Percentiles rank a stretch among this genome's conserved stretches.
These are phyloP conservation scores for Ctenochaetus hawaiiensis DNA, from an alignment of 2,797 vertebrate species.

Conservation along the genomic window DNA sequence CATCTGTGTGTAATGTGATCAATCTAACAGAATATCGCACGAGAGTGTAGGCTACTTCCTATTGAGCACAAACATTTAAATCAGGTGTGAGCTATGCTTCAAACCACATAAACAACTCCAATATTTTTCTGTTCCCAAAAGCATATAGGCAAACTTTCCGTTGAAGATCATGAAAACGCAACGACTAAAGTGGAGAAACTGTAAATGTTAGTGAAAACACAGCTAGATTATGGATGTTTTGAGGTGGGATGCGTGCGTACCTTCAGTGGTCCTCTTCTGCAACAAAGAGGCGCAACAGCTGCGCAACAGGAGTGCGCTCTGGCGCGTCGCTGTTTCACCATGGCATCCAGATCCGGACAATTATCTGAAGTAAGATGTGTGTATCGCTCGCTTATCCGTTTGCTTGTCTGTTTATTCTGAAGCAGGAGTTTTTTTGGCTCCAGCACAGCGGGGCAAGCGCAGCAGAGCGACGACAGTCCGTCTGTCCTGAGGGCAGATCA, in stretches of 20 bases:
- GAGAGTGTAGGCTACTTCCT: background rate
- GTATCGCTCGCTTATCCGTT: background rate
- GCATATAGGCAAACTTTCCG: background rate
- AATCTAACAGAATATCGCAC: background rate
- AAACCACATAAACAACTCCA: background rate
- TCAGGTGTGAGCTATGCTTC: background rate
- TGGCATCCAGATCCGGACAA: constrained; percentile 22
- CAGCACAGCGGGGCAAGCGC: constrained; percentile 24
- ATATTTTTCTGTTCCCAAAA: background rate
- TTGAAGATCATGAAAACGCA: background rate
- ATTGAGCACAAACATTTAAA: background rate
- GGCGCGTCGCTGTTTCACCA: constrained; percentile 73
- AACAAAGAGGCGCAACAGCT: constrained; percentile 51
- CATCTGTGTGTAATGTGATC: background rate
- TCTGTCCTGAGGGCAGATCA: constrained; percentile 53
- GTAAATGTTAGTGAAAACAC: background rate
- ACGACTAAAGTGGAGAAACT: background rate
- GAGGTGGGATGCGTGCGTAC: constrained; percentile 44
- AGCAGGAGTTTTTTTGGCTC: background rate
- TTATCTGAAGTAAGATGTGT: background rate
- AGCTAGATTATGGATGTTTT: background rate
- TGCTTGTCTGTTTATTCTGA: background rate
- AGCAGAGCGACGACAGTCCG: constrained; percentile 32
- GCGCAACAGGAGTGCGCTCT: constrained; percentile 52
- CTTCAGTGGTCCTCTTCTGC: constrained; percentile 52